Conservation (phyloP, 2,113 vertebrate genomes). For the Gobio gobio region DNA sequence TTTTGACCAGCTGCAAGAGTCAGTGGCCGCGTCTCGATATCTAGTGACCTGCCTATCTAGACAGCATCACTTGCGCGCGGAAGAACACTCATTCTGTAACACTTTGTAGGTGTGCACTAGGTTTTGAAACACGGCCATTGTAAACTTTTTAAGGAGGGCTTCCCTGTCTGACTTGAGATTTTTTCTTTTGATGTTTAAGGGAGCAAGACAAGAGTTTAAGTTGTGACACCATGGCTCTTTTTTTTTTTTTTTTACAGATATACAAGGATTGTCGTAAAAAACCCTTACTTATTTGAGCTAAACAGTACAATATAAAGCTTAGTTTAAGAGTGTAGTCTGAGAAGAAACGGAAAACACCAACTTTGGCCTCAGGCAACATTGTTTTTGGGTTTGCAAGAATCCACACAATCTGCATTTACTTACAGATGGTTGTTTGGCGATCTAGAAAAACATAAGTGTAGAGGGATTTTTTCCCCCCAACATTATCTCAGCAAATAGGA, state of each 20-base stretch:
- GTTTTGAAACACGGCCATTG: neutral
- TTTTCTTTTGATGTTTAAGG: neutral
- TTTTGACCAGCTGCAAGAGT: neutral
- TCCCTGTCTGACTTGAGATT: neutral
- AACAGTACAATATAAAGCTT: neutral
- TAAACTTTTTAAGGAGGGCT: neutral
- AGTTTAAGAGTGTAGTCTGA: neutral
- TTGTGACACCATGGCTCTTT: no score
- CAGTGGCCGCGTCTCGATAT: neutral
- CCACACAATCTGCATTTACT: conserved; percentile 44
- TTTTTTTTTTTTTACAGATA: no score
- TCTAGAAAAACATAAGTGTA: conserved; percentile 50
- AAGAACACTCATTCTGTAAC: neutral
- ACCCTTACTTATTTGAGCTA: neutral
- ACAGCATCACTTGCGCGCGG: neutral
- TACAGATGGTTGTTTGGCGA: conserved; percentile 49
- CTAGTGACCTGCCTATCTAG: neutral
- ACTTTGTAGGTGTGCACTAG: neutral
- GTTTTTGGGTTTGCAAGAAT: neutral
- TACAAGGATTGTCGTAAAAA: neutral
- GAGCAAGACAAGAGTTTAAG: neutral
- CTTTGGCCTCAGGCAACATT: neutral
- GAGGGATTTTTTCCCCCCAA: neutral
- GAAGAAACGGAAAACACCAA: neutral
- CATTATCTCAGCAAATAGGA: conserved; percentile 46